These are phyloP conservation scores for Lophotis ruficrista DNA, from an alignment of 2,113 vertebrate genomes.

Conservation along the genomic window DNA sequence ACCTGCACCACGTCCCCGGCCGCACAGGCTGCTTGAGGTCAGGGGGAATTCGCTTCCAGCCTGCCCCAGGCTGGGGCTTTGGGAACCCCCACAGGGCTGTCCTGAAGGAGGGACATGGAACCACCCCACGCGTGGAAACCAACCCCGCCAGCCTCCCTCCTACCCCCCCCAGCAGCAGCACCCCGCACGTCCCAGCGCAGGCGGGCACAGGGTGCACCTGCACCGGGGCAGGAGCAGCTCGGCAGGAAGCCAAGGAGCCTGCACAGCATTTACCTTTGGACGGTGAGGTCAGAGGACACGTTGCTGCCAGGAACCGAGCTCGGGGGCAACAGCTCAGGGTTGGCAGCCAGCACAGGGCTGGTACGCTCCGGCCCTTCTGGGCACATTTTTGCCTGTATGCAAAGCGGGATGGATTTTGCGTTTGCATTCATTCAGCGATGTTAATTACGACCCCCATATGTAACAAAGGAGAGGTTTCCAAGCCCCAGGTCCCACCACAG, in stretches of 20 bases:
- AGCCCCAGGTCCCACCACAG: neutral
- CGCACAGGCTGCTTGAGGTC: accelerated
- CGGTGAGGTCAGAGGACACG: neutral
- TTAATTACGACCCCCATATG: neutral
- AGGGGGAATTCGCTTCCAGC: neutral
- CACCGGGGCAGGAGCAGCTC: neutral
- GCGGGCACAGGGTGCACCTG: neutral
- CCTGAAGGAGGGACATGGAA: neutral
- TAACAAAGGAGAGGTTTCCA: neutral
- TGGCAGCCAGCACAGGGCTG: neutral
- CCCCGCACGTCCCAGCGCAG: accelerated
- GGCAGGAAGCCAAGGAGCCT: neutral
- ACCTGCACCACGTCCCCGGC: accelerated
- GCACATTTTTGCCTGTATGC: neutral
- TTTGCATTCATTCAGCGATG: neutral
- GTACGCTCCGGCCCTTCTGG: neutral
- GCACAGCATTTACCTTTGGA: neutral
- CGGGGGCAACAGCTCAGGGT: neutral
- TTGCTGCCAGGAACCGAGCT: neutral
- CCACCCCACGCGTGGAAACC: neutral
- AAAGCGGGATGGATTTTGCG: neutral
- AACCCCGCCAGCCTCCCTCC: neutral
- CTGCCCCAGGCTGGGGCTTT: neutral
- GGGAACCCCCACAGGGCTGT: neutral
- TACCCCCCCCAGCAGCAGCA: neutral